These are phyloP conservation scores for Camponotus floridanus DNA, from an alignment of 1,140 invertebrate species.

Conservation along the genomic window DNA sequence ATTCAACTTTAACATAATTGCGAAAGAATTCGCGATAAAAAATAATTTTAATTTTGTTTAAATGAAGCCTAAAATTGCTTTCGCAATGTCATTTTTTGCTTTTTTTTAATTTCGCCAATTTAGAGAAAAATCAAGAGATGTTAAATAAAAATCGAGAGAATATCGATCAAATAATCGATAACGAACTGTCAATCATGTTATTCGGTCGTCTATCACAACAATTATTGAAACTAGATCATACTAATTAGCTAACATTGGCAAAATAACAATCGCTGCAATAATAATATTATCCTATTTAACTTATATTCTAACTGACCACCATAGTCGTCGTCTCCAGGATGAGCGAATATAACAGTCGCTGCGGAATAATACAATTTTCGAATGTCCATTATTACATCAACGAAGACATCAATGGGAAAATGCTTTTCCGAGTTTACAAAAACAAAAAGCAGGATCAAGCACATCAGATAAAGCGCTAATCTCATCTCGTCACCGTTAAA, in stretches of 20 bases:
- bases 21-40: too few species aligned
- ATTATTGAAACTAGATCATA: too few species aligned
- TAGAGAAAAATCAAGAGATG: background rate
- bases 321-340: constrained; percentile 2
- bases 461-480: background rate
- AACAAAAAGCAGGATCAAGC: constrained; percentile 1
- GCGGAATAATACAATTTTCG: constrained; percentile 56
- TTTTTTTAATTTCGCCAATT: background rate
- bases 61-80: background rate
- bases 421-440: background rate
- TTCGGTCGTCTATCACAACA: too few species aligned
- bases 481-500: constrained; percentile 1
- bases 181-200: too few species aligned
- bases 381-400: constrained; percentile 62
- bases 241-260: background rate
- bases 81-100: background rate
- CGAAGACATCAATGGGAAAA: background rate
- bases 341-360: constrained; percentile 51
- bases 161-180: too few species aligned
- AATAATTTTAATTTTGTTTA: background rate
- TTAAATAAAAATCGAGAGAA: background rate
- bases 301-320: constrained; percentile 42
- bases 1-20: background rate
- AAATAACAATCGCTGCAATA: background rate
- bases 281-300: background rate